These are phyloP conservation scores for Hemibagrus wyckioides DNA, from an alignment of 2,113 vertebrate species.

Conservation along the genomic window DNA sequence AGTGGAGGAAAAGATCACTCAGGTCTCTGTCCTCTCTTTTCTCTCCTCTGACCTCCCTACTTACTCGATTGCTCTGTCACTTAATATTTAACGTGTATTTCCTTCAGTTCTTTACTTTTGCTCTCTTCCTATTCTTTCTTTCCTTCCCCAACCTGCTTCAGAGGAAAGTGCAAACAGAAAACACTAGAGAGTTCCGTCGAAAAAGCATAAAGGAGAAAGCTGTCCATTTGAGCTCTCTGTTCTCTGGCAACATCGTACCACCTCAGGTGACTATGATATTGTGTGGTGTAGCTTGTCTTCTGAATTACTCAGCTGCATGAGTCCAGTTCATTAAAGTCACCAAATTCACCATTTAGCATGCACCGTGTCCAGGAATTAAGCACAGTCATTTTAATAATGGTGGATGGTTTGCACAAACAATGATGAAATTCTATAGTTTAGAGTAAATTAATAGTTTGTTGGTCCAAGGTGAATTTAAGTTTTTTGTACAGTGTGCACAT, in stretches of 20 bases:
- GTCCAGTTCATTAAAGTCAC: not conserved
- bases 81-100: not conserved
- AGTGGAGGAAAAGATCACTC: conserved; percentile 88
- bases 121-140: not conserved
- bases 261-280: conserved; percentile 82
- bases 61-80: not conserved
- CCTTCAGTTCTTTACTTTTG: conserved; percentile 17
- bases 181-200: conserved; percentile 92
- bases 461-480: not conserved
- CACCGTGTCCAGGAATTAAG: not conserved
- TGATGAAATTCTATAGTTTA: not conserved
- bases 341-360: not conserved
- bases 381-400: too few species aligned
- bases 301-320: conserved; percentile 30
- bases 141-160: conserved; percentile 63
- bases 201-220: conserved; percentile 98
- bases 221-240: conserved; percentile 86
- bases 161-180: conserved; percentile 89
- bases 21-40: conserved; percentile 75
- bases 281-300: not conserved
- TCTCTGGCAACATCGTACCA: conserved; percentile 73
- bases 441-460: not conserved
- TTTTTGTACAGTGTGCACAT: not conserved
- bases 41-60: not conserved
- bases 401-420: not conserved